Conservation (phyloP, 2,888 invertebrate species). For the Drosophila conformis region DNA sequence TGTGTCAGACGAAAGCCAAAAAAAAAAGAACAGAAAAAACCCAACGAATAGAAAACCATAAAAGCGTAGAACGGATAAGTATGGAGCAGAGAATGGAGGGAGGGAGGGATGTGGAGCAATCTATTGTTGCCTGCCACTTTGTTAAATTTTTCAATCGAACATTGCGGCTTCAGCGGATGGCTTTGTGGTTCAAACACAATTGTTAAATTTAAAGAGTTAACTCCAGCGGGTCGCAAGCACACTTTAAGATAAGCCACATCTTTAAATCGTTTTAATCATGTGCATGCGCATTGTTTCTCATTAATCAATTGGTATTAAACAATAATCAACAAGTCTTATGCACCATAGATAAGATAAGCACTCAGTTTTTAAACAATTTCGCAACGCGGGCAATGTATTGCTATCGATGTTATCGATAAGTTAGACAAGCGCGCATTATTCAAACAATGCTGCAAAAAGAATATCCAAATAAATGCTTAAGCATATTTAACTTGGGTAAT, state of each 20-base stretch:
- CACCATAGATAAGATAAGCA: constrained; percentile 14
- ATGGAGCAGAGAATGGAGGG: constrained; percentile 24
- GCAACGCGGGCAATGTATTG: constrained; percentile 17
- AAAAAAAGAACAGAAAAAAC: constrained; percentile 22
- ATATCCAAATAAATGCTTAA: not conserved
- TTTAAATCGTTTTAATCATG: not conserved
- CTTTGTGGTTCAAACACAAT: constrained; percentile 53
- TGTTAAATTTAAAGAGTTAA: constrained; percentile 26
- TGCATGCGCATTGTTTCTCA: not conserved
- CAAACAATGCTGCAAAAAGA: not conserved
- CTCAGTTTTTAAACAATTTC: constrained; percentile 26
- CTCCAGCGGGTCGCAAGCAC: not conserved
- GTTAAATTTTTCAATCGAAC: constrained; percentile 68
- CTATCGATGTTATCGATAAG: constrained; percentile 33
- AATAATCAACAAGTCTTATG: not conserved
- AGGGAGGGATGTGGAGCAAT: constrained; percentile 25
- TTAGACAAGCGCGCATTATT: not conserved
- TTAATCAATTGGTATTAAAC: not conserved
- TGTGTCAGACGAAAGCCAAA: constrained; percentile 48
- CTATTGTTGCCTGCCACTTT: constrained; percentile 68
- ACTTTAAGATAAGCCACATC: not conserved
- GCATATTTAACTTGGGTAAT: too few relatives aligned
- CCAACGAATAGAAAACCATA: constrained; percentile 47
- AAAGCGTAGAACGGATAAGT: constrained; percentile 56
- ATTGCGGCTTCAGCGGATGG: constrained; percentile 53